Conservation (phyloP, 2,113 vertebrate genomes). For the Scomber japonicus region DNA sequence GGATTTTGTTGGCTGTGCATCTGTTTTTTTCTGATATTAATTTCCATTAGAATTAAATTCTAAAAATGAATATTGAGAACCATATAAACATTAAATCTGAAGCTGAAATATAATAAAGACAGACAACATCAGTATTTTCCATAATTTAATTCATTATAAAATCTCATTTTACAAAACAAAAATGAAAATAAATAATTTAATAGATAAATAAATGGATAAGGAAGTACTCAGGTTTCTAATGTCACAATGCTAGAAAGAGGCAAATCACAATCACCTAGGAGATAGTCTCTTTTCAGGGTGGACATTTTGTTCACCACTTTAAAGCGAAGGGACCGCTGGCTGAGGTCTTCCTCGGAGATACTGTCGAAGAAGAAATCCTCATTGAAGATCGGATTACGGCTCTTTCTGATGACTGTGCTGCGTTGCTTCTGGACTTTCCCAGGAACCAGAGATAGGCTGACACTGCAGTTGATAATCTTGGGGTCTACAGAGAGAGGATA, state of each 20-base stretch:
- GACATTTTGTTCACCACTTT: conserved; percentile 90
- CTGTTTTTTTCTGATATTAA: not conserved
- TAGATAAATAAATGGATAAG: conserved; percentile 57
- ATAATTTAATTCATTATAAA: conserved; percentile 78
- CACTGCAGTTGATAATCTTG: conserved; percentile 88
- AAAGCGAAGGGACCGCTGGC: conserved; percentile 84
- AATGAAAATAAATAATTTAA: conserved; percentile 71
- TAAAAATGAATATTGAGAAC: not conserved
- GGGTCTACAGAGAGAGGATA: conserved; percentile 84
- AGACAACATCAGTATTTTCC: conserved; percentile 45
- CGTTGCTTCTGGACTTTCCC: conserved; percentile 90
- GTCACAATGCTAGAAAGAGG: conserved; percentile 80
- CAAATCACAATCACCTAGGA: conserved; percentile 83
- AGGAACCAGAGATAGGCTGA: conserved; percentile 88
- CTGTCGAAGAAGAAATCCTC: conserved; percentile 93
- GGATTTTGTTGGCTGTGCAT: not conserved
- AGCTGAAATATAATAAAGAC: conserved; percentile 48
- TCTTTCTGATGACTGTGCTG: conserved; percentile 90
- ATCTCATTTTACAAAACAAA: conserved; percentile 69
- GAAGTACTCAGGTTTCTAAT: conserved; percentile 51
- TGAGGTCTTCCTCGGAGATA: conserved; percentile 86
- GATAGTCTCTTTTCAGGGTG: conserved; percentile 87
- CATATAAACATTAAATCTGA: not conserved
- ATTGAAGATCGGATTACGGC: conserved; percentile 92
- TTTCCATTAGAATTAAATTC: not conserved